Evolutionary conservation across 2,113 vertebrate genomes (phyloP).

Genomic region (Platysteira castanea): DNA sequence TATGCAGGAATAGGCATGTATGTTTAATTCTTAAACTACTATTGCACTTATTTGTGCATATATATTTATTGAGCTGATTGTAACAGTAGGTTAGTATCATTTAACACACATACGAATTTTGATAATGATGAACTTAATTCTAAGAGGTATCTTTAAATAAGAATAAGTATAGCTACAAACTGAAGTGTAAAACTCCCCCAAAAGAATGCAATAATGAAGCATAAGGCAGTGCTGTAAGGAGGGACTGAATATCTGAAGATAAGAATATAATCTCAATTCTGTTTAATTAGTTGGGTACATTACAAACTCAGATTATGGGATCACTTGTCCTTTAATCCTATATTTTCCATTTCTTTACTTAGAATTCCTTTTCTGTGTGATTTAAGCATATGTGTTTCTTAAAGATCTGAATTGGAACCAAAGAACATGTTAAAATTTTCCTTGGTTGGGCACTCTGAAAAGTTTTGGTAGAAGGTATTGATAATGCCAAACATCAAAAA

Average conservation of each 20-base stretch:
- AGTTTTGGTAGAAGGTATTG: background rate
- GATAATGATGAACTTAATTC: background rate
- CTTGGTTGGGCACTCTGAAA: background rate
- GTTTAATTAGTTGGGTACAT: background rate
- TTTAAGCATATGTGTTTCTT: background rate
- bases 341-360: background rate
- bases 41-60: background rate
- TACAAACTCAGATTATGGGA: background rate
- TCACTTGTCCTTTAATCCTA: background rate
- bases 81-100: background rate
- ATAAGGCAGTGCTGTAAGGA: background rate
- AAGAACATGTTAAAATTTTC: background rate
- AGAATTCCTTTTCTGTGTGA: background rate
- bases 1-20: background rate
- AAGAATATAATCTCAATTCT: background rate
- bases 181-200: background rate
- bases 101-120: background rate
- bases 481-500: background rate
- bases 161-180: background rate
- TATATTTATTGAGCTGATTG: background rate
- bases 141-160: background rate
- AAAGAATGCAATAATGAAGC: background rate
- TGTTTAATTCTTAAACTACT: background rate
- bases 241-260: background rate
- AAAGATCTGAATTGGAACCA: background rate